Conservation (phyloP, 2,888 invertebrate genomes). For the Sabellastarte sp. region DNA sequence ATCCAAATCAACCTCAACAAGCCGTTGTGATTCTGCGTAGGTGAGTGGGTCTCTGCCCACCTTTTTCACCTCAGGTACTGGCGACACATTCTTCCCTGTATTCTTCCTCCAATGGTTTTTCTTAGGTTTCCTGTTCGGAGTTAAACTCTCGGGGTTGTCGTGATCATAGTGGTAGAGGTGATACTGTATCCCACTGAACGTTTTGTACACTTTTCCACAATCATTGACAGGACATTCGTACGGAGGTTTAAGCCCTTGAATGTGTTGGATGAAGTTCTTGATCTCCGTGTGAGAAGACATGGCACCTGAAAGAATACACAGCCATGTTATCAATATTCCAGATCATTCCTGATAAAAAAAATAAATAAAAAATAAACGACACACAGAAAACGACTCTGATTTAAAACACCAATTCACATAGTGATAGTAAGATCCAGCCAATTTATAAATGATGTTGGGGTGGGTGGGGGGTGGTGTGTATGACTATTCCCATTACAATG, state of each 20-base stretch:
- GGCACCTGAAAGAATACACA: no score
- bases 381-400: no score
- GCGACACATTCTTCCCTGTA: neutral
- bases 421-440: no score
- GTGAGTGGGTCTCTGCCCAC: slow-evolving; percentile 70
- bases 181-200: slow-evolving; percentile 81
- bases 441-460: no score
- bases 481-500: no score
- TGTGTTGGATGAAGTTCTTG: slow-evolving; percentile 79
- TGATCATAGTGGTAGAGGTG: slow-evolving; percentile 84
- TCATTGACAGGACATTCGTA: slow-evolving; percentile 83
- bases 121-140: slow-evolving; percentile 6
- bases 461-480: no score
- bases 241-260: slow-evolving; percentile 79
- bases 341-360: no score
- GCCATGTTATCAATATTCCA: no score
- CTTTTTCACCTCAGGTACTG: neutral
- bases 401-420: no score
- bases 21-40: slow-evolving; percentile 80
- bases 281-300: no score
- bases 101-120: neutral
- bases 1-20: slow-evolving; percentile 84
- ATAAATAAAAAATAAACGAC: no score
- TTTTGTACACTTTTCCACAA: slow-evolving; percentile 83
- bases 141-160: slow-evolving; percentile 64